Evolutionary conservation across 2,888 invertebrate species (phyloP).

Genomic region (Empis livida): DNA sequence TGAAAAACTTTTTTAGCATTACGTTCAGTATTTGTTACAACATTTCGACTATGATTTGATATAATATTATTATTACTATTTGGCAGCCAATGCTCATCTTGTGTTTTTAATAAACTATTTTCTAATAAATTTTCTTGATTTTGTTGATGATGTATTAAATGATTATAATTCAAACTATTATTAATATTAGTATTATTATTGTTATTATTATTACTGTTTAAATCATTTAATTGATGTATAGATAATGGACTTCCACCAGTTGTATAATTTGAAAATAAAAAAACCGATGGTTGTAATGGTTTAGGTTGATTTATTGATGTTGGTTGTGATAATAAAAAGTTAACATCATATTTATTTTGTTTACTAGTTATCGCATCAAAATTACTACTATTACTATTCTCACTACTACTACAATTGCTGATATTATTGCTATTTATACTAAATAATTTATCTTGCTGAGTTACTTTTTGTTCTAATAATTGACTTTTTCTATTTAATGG

Average conservation of each 20-base stretch:
- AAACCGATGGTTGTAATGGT: conserved; percentile 30
- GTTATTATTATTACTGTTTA: conserved; percentile 13
- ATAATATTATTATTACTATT: conserved; percentile 10
- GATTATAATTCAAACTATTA: conserved; percentile 7
- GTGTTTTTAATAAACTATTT: conserved; percentile 9
- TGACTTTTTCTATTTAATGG: conserved; percentile 7
- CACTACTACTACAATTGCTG: background rate
- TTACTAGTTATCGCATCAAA: background rate
- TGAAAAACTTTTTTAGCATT: conserved; percentile 10
- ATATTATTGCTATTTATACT: background rate
- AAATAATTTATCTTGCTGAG: no score
- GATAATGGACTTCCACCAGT: conserved; percentile 11
- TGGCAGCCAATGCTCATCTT: conserved; percentile 3
- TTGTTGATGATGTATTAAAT: conserved; percentile 8
- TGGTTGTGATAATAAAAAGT: conserved; percentile 14
- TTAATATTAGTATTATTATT: conserved; percentile 15
- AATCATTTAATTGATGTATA: conserved; percentile 7
- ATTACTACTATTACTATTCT: background rate
- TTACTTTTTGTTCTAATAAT: no score
- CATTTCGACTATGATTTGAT: conserved; percentile 14
- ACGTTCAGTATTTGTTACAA: conserved; percentile 17
- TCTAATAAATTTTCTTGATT: conserved; percentile 25
- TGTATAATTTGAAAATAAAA: conserved; percentile 31
- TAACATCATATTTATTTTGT: conserved; percentile 13
- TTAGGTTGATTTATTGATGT: conserved; percentile 19